Evolutionary conservation across 2,113 vertebrate genomes (phyloP).

Genomic region (Litocranius walleri): DNA sequence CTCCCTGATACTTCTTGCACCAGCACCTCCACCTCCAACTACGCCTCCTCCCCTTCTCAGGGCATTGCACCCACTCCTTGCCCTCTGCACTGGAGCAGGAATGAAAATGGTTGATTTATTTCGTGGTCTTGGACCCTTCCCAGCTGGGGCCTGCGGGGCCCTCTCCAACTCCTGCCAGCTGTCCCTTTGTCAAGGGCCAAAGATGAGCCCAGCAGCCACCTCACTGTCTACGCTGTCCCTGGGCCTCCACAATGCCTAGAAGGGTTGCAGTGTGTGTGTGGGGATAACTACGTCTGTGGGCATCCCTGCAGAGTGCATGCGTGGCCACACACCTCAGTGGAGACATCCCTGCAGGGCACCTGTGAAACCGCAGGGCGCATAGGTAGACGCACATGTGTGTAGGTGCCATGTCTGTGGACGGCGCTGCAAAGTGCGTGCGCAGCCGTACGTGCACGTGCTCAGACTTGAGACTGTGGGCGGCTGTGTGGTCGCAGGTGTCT

Average conservation of each 20-base stretch:
- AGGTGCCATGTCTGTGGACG: not conserved
- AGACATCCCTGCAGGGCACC: not conserved
- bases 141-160: not conserved
- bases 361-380: not conserved
- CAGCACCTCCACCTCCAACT: not conserved
- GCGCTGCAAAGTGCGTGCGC: accelerated
- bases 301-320: accelerated
- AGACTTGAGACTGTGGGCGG: not conserved
- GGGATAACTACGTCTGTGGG: not conserved
- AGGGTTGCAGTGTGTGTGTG: accelerated
- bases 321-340: too few species aligned
- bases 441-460: not conserved
- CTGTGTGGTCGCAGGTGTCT: not conserved
- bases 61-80: accelerated
- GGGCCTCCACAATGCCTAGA: not conserved
- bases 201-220: not conserved
- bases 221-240: not conserved
- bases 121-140: not conserved
- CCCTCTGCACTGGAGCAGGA: not conserved
- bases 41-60: not conserved
- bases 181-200: not conserved
- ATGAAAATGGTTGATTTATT: not conserved
- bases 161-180: not conserved
- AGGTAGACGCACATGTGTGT: not conserved
- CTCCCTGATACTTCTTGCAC: not conserved